phyloP scores from a whole-genome alignment of 2,113 vertebrate species.

The Fukomys damarensis region DNA sequence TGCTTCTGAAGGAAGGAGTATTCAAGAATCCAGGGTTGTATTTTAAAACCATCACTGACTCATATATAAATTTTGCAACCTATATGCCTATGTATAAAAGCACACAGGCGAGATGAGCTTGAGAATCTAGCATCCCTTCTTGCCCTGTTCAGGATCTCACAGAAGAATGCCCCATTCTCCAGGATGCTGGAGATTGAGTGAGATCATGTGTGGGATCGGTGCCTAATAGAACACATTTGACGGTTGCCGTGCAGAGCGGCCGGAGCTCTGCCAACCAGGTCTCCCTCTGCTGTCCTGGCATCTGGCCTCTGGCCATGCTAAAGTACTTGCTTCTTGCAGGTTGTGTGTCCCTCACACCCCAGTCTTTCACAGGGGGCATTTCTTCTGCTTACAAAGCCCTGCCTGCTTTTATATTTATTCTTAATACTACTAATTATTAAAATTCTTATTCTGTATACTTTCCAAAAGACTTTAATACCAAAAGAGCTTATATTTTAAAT shows the following conservation, averaged over 20 bases:
- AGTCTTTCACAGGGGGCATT: rapidly evolving
- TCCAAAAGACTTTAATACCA: neutral
- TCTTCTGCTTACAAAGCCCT: neutral
- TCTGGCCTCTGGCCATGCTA: neutral
- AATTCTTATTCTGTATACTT: neutral
- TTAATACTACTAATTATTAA: neutral
- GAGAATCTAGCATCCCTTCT: neutral
- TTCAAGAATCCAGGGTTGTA: neutral
- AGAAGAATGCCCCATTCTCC: no score
- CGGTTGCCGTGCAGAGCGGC: rapidly evolving
- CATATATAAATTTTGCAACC: neutral
- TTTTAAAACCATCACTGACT: neutral
- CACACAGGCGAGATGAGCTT: neutral
- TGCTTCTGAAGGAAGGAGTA: neutral
- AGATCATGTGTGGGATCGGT: rapidly evolving
- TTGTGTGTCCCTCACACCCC: rapidly evolving
- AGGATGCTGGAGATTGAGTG: no score
- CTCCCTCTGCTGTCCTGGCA: rapidly evolving
- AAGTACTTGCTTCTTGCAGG: rapidly evolving
- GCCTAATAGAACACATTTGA: neutral
- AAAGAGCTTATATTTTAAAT: neutral
- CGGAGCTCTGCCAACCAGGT: neutral
- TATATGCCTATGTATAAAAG: rapidly evolving
- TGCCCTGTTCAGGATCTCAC: neutral
- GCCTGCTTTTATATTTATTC: neutral